Evolutionary conservation across 2,113 vertebrate genomes (phyloP).

Genomic region (Pollachius pollachius): DNA sequence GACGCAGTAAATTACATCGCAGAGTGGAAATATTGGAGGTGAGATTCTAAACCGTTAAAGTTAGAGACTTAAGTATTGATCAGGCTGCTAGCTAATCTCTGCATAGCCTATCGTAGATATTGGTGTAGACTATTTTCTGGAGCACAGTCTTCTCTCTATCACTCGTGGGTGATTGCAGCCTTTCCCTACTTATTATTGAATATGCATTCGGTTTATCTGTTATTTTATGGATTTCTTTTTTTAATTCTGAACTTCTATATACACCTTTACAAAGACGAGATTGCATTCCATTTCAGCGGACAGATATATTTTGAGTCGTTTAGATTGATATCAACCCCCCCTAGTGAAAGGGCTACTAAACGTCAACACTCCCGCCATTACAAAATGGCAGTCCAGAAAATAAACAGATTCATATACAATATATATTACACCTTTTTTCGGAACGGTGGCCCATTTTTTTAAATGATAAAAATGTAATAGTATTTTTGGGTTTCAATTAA

Average conservation of each 20-base stretch:
- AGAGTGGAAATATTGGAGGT: constrained; percentile 18
- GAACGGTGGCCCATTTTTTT: no score
- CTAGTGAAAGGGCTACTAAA: neutral
- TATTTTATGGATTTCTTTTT: no score
- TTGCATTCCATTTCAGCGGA: no score
- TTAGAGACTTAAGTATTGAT: neutral
- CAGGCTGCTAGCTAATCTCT: neutral
- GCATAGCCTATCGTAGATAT: constrained; percentile 20
- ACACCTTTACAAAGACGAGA: no score
- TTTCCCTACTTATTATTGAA: fast-evolving
- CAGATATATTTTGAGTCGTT: no score
- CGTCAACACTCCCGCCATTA: constrained; percentile 39
- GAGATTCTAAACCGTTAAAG: neutral
- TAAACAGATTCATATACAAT: constrained; percentile 30
- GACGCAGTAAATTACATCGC: neutral
- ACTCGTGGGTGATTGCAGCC: neutral
- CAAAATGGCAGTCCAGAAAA: constrained; percentile 21
- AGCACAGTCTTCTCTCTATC: constrained; percentile 28
- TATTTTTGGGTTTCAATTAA: no score
- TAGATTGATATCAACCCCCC: no score
- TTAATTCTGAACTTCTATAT: no score
- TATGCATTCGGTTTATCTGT: neutral
- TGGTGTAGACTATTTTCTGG: constrained; percentile 57
- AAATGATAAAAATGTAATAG: no score
- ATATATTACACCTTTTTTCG: no score